A percentile compares a stretch with the other conserved stretches of the same genome.
phyloP scores from a whole-genome alignment of 2,113 vertebrate genomes.

The Myxocyprinus asiaticus region DNA sequence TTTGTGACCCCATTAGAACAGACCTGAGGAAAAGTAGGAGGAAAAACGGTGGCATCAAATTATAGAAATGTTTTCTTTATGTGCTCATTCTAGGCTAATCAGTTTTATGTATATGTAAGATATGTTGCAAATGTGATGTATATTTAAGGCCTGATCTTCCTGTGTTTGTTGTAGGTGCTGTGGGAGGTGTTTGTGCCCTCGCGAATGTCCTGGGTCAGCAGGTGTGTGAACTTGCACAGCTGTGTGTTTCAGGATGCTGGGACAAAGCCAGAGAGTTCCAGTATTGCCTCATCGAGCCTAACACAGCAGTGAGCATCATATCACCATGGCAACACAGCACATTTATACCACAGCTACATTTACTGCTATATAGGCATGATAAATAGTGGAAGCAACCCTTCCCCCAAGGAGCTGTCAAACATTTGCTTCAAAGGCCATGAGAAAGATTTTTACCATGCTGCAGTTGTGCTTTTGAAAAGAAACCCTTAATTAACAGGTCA shows the following conservation, averaged over 20 bases:
- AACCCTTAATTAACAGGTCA: not conserved
- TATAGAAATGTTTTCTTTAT: too few relatives aligned
- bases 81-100: too few relatives aligned
- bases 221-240: conserved; percentile 84
- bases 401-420: conserved; percentile 24
- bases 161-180: conserved; percentile 76
- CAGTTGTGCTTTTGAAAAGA: not conserved
- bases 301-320: conserved; percentile 81
- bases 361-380: conserved; percentile 8
- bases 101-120: too few relatives aligned
- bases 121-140: not conserved
- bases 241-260: conserved; percentile 83
- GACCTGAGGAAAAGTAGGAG: too few relatives aligned
- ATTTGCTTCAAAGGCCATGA: not conserved
- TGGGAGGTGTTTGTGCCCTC: conserved; percentile 88
- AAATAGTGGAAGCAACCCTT: conserved; percentile 33
- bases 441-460: not conserved
- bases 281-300: conserved; percentile 90
- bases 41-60: too few relatives aligned
- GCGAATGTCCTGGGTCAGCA: conserved; percentile 87
- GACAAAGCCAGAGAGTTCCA: conserved; percentile 85
- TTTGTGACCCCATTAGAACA: too few relatives aligned
- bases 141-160: not conserved
- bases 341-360: conserved; percentile 11
- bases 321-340: conserved; percentile 9